phyloP scores from a whole-genome alignment of 2,113 vertebrate species.

The Boleophthalmus pectinirostris region DNA sequence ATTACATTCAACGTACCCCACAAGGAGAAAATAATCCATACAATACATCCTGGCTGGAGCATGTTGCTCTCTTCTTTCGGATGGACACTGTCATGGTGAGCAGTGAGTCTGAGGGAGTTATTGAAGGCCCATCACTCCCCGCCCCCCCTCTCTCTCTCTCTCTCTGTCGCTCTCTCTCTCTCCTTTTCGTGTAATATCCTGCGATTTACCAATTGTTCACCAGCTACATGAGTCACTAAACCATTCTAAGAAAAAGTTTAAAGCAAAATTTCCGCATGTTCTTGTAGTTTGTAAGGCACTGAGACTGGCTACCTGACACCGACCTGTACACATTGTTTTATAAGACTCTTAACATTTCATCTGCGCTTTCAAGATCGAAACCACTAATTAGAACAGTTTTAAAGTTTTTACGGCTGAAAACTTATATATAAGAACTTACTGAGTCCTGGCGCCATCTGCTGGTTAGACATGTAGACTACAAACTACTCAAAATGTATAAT shows the following conservation, averaged over 20 bases:
- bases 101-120: constrained; percentile 23
- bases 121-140: constrained; percentile 27
- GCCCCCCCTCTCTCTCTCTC: constrained; percentile 45
- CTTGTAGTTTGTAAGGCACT: not conserved
- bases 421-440: not conserved
- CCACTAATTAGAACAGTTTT: not conserved
- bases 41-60: constrained; percentile 55
- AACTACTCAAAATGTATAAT: not conserved
- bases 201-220: constrained; percentile 43
- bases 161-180: too few species aligned
- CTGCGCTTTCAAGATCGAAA: not conserved
- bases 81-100: constrained; percentile 46
- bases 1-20: constrained; percentile 64
- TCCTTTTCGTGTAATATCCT: constrained; percentile 57
- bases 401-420: not conserved
- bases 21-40: constrained; percentile 57
- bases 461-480: not conserved
- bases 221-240: constrained; percentile 41
- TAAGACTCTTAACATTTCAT: not conserved
- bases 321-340: not conserved
- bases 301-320: not conserved
- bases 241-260: not conserved
- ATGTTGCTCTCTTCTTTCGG: constrained; percentile 81
- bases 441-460: constrained; percentile 46
- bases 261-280: not conserved